A percentile compares a stretch with the other conserved stretches of the same genome.
These are phyloP conservation scores for Tanypteryx hageni DNA, from an alignment of 2,888 invertebrate genomes.

Conservation along the genomic window DNA sequence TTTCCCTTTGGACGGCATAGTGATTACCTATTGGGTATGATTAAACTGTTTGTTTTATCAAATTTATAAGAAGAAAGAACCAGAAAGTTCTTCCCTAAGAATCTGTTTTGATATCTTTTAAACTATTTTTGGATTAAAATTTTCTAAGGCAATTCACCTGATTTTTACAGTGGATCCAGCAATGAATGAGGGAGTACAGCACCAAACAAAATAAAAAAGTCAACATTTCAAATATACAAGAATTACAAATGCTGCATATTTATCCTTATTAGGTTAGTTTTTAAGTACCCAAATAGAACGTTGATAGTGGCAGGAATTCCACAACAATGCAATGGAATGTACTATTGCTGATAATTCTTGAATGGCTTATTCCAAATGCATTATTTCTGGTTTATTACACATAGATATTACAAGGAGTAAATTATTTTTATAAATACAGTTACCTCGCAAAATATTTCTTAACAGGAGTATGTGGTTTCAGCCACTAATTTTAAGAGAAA, in stretches of 20 bases:
- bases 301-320: conserved; percentile 64
- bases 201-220: conserved; percentile 45
- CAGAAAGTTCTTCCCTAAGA: not conserved
- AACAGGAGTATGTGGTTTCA: conserved; percentile 51
- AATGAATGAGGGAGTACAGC: conserved; percentile 3
- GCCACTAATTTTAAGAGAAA: conserved; percentile 59
- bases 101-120: not conserved
- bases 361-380: conserved; percentile 64
- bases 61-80: conserved; percentile 25
- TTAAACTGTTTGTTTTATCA: conserved; percentile 45
- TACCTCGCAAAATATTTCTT: conserved; percentile 58
- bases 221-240: conserved; percentile 35
- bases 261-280: conserved; percentile 22
- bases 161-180: not conserved
- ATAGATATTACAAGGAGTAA: conserved; percentile 54
- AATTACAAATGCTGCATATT: conserved; percentile 43
- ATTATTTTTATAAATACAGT: conserved; percentile 55
- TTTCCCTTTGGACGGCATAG: conserved; percentile 62
- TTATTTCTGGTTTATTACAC: conserved; percentile 62
- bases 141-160: not conserved
- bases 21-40: conserved; percentile 58
- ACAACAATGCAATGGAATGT: conserved; percentile 64
- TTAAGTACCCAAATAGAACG: conserved; percentile 60
- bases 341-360: conserved; percentile 62
- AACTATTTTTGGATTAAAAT: not conserved